Base-by-base conservation (phyloP, 2,113 vertebrate genomes). In the Myotis yumanensis region DNA sequence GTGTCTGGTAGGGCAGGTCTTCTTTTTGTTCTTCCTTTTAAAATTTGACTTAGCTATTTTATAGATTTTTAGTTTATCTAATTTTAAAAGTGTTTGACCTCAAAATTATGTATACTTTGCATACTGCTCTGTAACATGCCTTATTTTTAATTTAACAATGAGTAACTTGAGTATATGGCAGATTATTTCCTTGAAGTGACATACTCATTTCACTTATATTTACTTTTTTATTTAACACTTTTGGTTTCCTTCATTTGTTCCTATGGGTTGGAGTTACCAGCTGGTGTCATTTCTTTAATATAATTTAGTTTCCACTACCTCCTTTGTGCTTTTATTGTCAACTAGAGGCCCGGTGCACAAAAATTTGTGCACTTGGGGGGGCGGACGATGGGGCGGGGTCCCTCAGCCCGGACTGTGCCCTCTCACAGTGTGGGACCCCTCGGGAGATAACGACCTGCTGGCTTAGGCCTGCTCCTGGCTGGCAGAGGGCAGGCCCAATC, bases 301-400 rank as follows among this genome's bases (percentile, higher is more conserved):
- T 7, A 83, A 1, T 66, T 95, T 86, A 77, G 48, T 64, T 82
- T 32, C 62, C 7, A 46, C 32, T 7, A 82, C 3, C 35, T 28
- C 18, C 68, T 93, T 90, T 92, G 43, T 96, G 35, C 52, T 57
- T 5, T 40, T 83, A 62, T 83, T 88, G 30, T 69, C 73, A 90
- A n/a, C n/a, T n/a, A n/a, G n/a, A n/a, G n/a, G n/a, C n/a, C n/a
- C n/a, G n/a, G n/a, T n/a, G n/a, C n/a, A n/a, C n/a, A n/a, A n/a
- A n/a, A n/a, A n/a, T n/a, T n/a, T n/a, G n/a, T n/a, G n/a, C n/a
- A n/a, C n/a, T n/a, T n/a, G n/a, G n/a, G n/a, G n/a, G n/a, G n/a
- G n/a, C n/a, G n/a, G n/a, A n/a, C n/a, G n/a, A n/a, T n/a, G n/a
- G n/a, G n/a, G n/a, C n/a, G n/a, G n/a, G n/a, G n/a, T n/a, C n/a